Base-by-base conservation (phyloP, 2,888 invertebrate genomes). In the Daptonema setosum region DNA sequence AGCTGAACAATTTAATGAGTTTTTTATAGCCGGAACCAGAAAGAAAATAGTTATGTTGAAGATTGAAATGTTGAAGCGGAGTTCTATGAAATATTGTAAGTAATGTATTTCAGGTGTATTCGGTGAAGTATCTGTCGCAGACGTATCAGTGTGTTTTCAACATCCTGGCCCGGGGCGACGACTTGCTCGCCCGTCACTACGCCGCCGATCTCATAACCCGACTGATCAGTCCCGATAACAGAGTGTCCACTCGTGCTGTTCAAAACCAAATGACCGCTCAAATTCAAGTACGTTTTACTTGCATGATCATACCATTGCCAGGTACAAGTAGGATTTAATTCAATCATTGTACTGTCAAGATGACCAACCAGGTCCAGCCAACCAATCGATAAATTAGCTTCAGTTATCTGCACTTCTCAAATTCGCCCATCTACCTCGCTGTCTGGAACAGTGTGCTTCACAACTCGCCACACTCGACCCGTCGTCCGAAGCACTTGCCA, bases 131-230 rank as follows among this genome's bases (percentile, higher is more conserved):
- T 62, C 63, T 68, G 17, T 62, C 67, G 55, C 65, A 67, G 58
- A 68, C 68, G 14, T 65, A 70, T 53, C 67, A 69, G 60, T 62
- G 69, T 56, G 64, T 69, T 28, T 71, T 71, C 62, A 69, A 67
- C 58, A 65, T 69, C 30, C 57, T 71, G 48, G 61, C 66, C 29
- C 65, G 66, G 53, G 66, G 64, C 14, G 66, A 68, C 43, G 58
- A 63, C 11, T 60, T 61, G 11, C 63, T 64, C 26, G 63, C 67
- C 0, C 63, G 65, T 30, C 61, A 61, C 20, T 67, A 68, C 59
- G 67, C 68, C 52, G 69, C 68, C 0, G 70, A 71, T 58, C 61
- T 71, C 1, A 66, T 71, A 43, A 63, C 60, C 28, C 70, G 69
- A 55, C 59, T 71, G 17, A 56, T 69, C 2, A 45, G 11, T 3